Evolutionary conservation across 1,140 invertebrate species (phyloP).

Genomic region (Drosophila willistoni): DNA sequence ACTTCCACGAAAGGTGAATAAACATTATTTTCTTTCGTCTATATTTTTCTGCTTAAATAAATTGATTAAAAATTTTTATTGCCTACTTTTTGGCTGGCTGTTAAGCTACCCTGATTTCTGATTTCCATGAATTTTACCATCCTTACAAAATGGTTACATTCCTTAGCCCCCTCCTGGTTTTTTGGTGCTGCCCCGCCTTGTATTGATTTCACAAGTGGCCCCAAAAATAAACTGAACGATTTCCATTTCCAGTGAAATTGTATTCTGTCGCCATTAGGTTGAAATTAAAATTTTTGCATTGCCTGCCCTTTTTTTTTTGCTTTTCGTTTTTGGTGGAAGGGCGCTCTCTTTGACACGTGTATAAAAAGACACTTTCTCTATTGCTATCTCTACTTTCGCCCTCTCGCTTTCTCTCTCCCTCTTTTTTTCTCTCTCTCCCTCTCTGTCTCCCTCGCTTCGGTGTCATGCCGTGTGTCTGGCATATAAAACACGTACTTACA

Average conservation of each 20-base stretch:
- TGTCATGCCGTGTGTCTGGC: constrained; percentile 42
- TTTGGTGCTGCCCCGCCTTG: background rate
- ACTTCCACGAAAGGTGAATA: constrained; percentile 4
- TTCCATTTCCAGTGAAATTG: constrained; percentile 50
- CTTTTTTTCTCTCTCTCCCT: background rate
- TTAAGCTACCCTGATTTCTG: constrained; percentile 1
- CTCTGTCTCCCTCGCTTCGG: background rate
- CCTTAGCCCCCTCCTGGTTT: background rate
- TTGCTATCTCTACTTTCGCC: background rate
- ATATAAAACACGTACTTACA: constrained; percentile 72
- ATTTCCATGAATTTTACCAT: background rate
- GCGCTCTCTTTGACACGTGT: constrained; percentile 41
- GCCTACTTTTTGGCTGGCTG: constrained; percentile 4
- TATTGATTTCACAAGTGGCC: constrained; percentile 28
- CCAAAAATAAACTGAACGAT: constrained; percentile 32
- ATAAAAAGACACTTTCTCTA: constrained; percentile 38
- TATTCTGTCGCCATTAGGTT: constrained; percentile 27
- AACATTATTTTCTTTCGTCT: background rate
- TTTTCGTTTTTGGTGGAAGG: background rate
- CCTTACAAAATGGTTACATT: constrained; percentile 6
- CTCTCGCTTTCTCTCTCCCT: background rate
- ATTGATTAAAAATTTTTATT: constrained; percentile 15
- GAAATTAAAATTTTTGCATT: constrained; percentile 46
- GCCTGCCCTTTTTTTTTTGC: constrained; percentile 17
- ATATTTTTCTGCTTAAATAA: constrained; percentile 1